Base-by-base conservation (phyloP, 2,797 vertebrate genomes). In the Triplophysa yarkandensis region DNA sequence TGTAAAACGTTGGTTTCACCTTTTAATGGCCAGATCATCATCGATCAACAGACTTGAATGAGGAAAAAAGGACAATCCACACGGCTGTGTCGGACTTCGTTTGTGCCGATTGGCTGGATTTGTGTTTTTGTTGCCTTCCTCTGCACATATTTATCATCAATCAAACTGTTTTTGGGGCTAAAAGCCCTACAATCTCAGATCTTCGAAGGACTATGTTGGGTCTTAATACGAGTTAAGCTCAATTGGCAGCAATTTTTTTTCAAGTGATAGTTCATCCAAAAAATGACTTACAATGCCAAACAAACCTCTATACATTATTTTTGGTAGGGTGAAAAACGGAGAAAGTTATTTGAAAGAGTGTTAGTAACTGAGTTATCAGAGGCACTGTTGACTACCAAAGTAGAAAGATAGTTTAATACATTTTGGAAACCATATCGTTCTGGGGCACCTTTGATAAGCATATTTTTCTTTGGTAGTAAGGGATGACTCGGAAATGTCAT, bases 1-100 rank as follows among this genome's bases (percentile, higher is more conserved):
- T 80, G 75, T 84, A 66, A 77, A 74, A 66, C 64, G 50, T 52
- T 14, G 44, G 32, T 71, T 68, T 77, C 50, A 71, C 67, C 39
- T 39, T 68, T 39, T 61, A 50, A 60, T 4, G 63, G 28, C 68
- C 41, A 28, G 43, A 58, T 78, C 34, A 13, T 16, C 10, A 50
- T 60, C 25, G 21, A 61, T 17, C 52, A 16, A 55, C 52, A 5
- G 58, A 27, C 3, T 32, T 14, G 0, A 5, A 50, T 39, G 21
- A 44, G 36, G 3, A 39, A 52, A 54, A 62, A 46, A 52, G 77
- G 65, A 74, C 71, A 74, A 69, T 74, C 65, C 36, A 21, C 25
- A 27, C n/a, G 3, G 6, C 21, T 19, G 3, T 0, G 8, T 11
- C n/a, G 58, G 28, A 64, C 7, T 5, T 58, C 50, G 43, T 77